These are phyloP conservation scores for Asarcornis scutulata DNA, from an alignment of 2,113 vertebrate genomes.

Conservation along the genomic window DNA sequence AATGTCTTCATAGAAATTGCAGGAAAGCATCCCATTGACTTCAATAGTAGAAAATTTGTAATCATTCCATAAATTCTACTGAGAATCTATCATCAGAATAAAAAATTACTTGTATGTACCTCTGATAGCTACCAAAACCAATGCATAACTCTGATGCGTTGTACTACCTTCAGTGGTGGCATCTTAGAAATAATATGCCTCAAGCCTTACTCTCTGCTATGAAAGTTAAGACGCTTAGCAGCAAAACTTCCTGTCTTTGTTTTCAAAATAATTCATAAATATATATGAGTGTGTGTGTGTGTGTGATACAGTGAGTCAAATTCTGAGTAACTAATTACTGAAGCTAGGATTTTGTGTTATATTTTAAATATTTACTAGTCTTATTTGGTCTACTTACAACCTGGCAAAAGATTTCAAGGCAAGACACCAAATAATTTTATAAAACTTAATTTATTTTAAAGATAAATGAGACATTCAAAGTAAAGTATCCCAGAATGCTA, in stretches of 20 bases:
- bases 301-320: background rate
- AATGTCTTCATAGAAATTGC: background rate
- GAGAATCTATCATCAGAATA: background rate
- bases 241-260: background rate
- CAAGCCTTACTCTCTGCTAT: background rate
- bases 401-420: background rate
- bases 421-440: background rate
- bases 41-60: background rate
- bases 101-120: background rate
- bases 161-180: background rate
- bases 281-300: background rate
- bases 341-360: background rate
- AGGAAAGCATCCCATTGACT: background rate
- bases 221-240: background rate
- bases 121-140: background rate
- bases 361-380: background rate
- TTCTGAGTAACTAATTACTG: background rate
- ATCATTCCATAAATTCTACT: background rate
- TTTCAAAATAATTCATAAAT: background rate
- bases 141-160: background rate
- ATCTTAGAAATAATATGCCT: background rate
- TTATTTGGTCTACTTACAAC: background rate
- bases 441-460: background rate
- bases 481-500: background rate
- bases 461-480: background rate